Conservation (phyloP, 2,113 vertebrate genomes). For the Propithecus coquereli region DNA sequence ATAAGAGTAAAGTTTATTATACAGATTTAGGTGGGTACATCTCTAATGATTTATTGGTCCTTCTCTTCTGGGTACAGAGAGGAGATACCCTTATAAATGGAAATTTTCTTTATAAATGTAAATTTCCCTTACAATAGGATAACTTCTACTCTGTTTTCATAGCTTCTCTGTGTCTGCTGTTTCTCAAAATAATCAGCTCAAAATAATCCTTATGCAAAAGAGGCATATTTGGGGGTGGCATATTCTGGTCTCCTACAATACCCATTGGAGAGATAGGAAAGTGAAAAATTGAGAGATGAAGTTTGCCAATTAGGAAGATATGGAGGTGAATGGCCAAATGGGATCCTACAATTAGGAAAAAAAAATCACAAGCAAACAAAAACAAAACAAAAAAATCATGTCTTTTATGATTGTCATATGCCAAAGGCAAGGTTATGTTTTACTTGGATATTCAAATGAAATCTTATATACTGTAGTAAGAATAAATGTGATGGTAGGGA, state of each 20-base stretch:
- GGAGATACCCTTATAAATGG: background rate
- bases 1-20: background rate
- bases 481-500: background rate
- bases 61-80: background rate
- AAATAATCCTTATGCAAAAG: constrained; percentile 10
- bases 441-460: background rate
- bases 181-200: background rate
- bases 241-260: background rate
- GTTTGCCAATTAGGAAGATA: background rate
- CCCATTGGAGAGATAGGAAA: background rate
- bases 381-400: background rate
- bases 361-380: background rate
- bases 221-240: background rate
- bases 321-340: background rate
- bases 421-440: background rate
- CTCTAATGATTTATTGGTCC: background rate
- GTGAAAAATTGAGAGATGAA: background rate
- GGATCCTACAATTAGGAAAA: background rate
- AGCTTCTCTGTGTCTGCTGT: background rate
- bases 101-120: background rate
- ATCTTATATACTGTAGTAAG: background rate
- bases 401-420: background rate
- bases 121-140: background rate
- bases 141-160: background rate
- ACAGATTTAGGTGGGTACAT: background rate